Evolutionary conservation across 2,888 invertebrate species (phyloP).

Genomic region (Coelinius sp.): DNA sequence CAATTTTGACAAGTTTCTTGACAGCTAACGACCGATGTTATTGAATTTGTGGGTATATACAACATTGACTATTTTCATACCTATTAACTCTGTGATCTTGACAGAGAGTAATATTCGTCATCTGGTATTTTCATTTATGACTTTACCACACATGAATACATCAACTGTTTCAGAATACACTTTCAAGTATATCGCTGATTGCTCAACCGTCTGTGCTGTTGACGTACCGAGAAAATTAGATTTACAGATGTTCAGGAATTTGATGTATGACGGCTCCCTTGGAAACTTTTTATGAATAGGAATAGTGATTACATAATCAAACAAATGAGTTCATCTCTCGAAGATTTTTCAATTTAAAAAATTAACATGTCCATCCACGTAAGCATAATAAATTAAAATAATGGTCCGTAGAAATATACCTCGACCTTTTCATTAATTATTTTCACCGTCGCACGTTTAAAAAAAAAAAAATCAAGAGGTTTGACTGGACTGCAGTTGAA

Average conservation of each 20-base stretch:
- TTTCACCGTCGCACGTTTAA: not conserved
- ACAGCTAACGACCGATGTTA: not conserved
- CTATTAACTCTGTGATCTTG: not conserved
- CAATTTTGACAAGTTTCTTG: not conserved
- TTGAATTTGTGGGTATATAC: not conserved
- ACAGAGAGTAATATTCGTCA: not conserved
- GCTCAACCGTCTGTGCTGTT: conserved; percentile 19
- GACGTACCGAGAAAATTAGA: conserved; percentile 17
- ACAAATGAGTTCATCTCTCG: too few relatives aligned
- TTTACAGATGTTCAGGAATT: not conserved
- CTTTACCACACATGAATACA: conserved; percentile 17
- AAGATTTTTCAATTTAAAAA: not conserved
- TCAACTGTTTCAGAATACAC: conserved; percentile 5
- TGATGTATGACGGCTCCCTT: not conserved
- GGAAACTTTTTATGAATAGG: not conserved
- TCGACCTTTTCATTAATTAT: not conserved
- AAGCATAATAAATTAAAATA: not conserved
- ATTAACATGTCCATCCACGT: not conserved
- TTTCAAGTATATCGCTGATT: conserved; percentile 6
- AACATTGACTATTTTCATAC: not conserved
- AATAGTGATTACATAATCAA: too few relatives aligned
- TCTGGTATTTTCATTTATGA: conserved; percentile 19
- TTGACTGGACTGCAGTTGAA: not conserved
- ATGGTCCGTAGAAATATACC: not conserved
- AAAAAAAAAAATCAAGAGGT: not conserved